Evolutionary conservation across 2,797 vertebrate genomes (phyloP).

Genomic region (Amazonetta brasiliensis): DNA sequence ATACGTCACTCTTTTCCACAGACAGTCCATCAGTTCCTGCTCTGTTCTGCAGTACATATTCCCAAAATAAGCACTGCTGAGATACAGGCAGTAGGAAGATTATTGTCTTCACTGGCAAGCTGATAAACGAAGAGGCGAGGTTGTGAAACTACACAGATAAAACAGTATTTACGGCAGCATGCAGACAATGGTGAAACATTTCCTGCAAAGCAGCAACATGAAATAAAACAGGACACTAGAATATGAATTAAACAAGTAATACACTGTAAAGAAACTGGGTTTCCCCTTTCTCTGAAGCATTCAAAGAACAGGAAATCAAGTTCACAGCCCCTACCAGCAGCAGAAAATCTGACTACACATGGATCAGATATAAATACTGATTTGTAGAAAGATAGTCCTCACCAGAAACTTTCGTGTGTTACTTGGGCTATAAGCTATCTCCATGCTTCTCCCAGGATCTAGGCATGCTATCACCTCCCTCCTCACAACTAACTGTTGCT

Average conservation of each 20-base stretch:
- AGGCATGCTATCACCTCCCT: neutral
- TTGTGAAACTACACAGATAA: constrained; percentile 4
- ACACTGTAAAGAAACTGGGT: fast-evolving
- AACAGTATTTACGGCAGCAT: neutral
- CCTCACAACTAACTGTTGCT: neutral
- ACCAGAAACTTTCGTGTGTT: neutral
- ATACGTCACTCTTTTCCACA: neutral
- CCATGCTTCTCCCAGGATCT: neutral
- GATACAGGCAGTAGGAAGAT: constrained; percentile 32
- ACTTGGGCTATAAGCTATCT: neutral
- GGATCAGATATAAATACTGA: neutral
- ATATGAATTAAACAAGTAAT: neutral
- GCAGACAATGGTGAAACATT: neutral
- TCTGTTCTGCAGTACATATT: neutral
- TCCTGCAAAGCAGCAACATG: neutral
- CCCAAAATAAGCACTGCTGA: constrained; percentile 25
- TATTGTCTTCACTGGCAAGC: constrained; percentile 46
- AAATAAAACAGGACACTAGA: neutral
- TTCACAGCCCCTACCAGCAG: neutral
- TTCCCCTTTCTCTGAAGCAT: neutral
- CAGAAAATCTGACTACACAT: neutral
- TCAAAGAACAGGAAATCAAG: neutral
- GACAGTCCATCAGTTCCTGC: constrained; percentile 32
- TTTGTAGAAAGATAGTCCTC: neutral
- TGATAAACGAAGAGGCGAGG: constrained; percentile 34